These are phyloP conservation scores for Erythrolamprus reginae DNA, from an alignment of 2,113 vertebrate species.

Conservation along the genomic window DNA sequence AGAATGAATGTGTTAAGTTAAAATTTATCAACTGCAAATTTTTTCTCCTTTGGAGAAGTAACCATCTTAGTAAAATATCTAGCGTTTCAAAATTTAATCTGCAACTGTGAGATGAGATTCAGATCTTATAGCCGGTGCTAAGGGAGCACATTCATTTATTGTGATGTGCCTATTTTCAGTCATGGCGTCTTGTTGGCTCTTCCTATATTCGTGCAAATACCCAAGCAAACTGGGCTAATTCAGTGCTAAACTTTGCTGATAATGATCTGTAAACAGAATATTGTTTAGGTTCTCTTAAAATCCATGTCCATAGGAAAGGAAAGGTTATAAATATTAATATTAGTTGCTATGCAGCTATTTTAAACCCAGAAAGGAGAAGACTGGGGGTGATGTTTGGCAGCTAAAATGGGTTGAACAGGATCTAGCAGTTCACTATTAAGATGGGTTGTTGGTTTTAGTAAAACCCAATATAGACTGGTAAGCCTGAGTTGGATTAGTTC, in stretches of 20 bases:
- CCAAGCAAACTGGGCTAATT: neutral
- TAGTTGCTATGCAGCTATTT: neutral
- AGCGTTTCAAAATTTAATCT: neutral
- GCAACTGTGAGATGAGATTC: neutral
- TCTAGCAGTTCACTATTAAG: neutral
- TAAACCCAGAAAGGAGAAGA: neutral
- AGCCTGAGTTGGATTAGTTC: neutral
- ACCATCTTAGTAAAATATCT: neutral
- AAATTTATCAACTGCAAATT: neutral
- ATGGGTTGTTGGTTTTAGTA: neutral
- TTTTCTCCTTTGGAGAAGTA: neutral
- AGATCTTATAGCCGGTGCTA: neutral
- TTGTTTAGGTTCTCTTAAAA: neutral
- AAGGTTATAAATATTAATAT: neutral
- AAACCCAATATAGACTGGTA: neutral
- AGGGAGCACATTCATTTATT: neutral
- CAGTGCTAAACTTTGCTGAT: neutral
- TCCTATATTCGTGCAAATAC: neutral
- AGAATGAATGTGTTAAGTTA: neutral
- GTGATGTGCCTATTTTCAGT: neutral
- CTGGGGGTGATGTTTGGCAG: neutral
- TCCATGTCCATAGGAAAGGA: neutral
- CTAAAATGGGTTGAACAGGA: neutral
- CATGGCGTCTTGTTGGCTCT: neutral
- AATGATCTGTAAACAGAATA: neutral